Evolutionary conservation across 2,113 vertebrate species (phyloP).

Genomic region (Stercorarius parasiticus): DNA sequence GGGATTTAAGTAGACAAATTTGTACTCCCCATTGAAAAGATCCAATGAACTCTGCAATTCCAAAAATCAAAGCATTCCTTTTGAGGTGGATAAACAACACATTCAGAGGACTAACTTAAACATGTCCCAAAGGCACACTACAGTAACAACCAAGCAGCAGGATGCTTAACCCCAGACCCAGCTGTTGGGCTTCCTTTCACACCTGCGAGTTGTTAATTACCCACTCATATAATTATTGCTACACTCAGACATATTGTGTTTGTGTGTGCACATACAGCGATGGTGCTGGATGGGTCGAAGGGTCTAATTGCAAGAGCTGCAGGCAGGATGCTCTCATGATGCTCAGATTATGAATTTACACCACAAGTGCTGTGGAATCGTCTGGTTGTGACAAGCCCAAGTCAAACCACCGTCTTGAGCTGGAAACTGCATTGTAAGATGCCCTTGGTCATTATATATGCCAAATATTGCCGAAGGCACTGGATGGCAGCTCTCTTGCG

Average conservation of each 20-base stretch:
- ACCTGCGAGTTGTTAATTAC: neutral
- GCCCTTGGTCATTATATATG: neutral
- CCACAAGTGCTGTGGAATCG: neutral
- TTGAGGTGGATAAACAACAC: neutral
- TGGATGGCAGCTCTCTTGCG: neutral
- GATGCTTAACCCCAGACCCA: neutral
- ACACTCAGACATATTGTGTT: neutral
- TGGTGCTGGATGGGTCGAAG: accelerated
- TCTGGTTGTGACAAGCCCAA: neutral
- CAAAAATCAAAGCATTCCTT: neutral
- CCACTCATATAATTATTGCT: neutral
- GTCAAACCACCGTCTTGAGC: neutral
- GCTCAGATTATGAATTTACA: neutral
- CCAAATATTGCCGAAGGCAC: neutral
- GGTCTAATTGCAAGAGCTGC: neutral
- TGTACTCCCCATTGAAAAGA: neutral
- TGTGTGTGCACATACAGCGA: neutral
- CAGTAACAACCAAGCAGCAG: neutral
- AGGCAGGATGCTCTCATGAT: neutral
- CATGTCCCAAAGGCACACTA: neutral
- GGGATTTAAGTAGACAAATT: neutral
- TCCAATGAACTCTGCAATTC: neutral
- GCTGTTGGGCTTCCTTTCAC: neutral
- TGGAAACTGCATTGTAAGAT: neutral
- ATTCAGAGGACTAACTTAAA: neutral